Evolutionary conservation across 1,140 invertebrate genomes (phyloP), one percentile per base, ranked within the genome.

Genomic region (Macrobrachium nipponense): DNA sequence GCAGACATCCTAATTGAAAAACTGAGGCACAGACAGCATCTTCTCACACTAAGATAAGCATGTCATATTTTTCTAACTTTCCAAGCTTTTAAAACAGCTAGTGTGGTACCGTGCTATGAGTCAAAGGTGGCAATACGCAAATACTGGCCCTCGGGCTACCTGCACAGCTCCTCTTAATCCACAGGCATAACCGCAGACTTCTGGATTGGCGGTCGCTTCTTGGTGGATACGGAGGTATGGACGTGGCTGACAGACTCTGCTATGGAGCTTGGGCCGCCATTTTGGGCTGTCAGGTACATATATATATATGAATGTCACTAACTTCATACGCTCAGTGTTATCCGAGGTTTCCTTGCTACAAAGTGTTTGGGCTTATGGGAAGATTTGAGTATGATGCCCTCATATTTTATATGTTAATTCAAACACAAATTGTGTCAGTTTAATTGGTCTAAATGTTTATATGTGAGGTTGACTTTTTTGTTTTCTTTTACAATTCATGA

Each of bases 261-360:
- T 6, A 36, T 84, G 73, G 75, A 84, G 5, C 36, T 84, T 14
- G 82, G 82, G 11, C 51, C 82, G 11, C 82, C 82, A 10, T 84
- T 58, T 62, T 84, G 82, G 82, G 82, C 82, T 8, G 70, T 84
- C 73, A 84, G 82, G 82, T 84, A 8, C 43, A 70, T 23, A 6
- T 0, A 0, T 51, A 7, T 0, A 0, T 51, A 7, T 51, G 51
- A 51, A 51, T 51, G 51, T 18, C 12, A 6, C 18, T 18, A 1
- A 6, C 18, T 36, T 18, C 18, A 20, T 51, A 23, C 17, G 5
- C 6, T 36, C 4, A 64, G n/a, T 27, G 4, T 43, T 51, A 58
- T 51, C 8, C 44, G 44, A 58, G 15, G 10, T 12, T 51, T 58
- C 8, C n/a, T 58, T 14, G 58, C n/a, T 58, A 23, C 0, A 61